Percentiles rank a stretch among this genome's conserved stretches.
These are phyloP conservation scores for Danaus plexippus DNA, from an alignment of 1,140 invertebrate species.

Conservation along the genomic window DNA sequence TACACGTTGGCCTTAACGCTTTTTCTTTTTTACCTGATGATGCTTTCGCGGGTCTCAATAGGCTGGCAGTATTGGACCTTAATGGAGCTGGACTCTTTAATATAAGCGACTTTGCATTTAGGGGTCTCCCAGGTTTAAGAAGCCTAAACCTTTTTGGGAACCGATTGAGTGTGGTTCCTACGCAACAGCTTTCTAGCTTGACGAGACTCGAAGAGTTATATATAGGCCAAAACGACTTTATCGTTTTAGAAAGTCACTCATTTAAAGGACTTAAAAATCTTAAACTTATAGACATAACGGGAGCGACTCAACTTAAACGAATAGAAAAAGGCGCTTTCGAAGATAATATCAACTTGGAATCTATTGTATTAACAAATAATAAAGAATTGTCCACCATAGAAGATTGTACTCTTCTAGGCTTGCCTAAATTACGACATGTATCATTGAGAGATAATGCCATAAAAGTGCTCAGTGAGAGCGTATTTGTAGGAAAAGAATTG, in stretches of 20 bases:
- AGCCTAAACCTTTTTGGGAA: conserved; percentile 86
- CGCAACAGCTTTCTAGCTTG: conserved; percentile 79
- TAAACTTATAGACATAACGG: conserved; percentile 82
- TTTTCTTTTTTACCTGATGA: conserved; percentile 82
- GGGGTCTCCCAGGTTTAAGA: conserved; percentile 80
- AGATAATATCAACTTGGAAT: conserved; percentile 86
- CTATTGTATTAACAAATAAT: conserved; percentile 82
- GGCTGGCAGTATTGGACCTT: conserved; percentile 83
- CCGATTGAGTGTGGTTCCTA: conserved; percentile 81
- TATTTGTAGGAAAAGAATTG: conserved; percentile 85
- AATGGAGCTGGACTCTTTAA: conserved; percentile 84
- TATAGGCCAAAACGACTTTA: conserved; percentile 87
- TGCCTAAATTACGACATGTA: conserved; percentile 83
- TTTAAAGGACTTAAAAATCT: conserved; percentile 85
- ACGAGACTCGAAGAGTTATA: conserved; percentile 83
- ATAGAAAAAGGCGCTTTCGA: conserved; percentile 83
- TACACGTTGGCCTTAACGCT: conserved; percentile 87
- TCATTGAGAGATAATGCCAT: conserved; percentile 86
- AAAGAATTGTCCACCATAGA: conserved; percentile 80
- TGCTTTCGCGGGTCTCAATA: conserved; percentile 81
- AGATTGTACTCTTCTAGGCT: conserved; percentile 81
- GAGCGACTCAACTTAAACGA: conserved; percentile 78
- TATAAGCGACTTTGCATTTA: conserved; percentile 82
- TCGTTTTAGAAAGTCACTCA: conserved; percentile 76
- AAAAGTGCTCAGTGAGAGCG: conserved; percentile 79